Evolutionary conservation across 2,797 vertebrate genomes (phyloP).

Genomic region (Sebastes itinus): DNA sequence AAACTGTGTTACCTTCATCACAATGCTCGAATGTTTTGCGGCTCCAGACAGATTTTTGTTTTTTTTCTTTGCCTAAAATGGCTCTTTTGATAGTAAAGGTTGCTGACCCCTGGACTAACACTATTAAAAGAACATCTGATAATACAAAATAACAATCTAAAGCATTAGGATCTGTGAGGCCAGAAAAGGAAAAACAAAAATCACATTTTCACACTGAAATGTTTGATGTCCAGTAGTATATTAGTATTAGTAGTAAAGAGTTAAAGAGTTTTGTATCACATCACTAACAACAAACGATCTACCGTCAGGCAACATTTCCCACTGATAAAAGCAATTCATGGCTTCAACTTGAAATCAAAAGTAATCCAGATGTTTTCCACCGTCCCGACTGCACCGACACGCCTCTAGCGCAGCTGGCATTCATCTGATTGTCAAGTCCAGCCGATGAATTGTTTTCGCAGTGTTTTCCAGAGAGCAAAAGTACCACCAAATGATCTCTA

Average conservation of each 20-base stretch:
- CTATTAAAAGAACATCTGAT: neutral
- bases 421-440: constrained; percentile 51
- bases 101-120: too few species aligned
- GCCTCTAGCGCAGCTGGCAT: constrained; percentile 1
- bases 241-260: constrained; percentile 38
- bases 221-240: constrained; percentile 39
- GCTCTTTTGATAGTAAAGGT: too few species aligned
- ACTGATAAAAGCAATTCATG: constrained; percentile 80
- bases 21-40: too few species aligned
- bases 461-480: constrained; percentile 55
- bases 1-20: too few species aligned
- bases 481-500: constrained; percentile 64
- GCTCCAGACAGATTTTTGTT: too few species aligned
- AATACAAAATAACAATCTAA: neutral
- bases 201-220: constrained; percentile 53
- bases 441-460: constrained; percentile 64
- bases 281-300: constrained; percentile 65
- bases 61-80: too few species aligned
- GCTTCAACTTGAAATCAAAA: constrained; percentile 62
- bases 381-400: neutral
- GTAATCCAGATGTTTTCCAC: constrained; percentile 14
- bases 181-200: constrained; percentile 70
- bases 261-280: constrained; percentile 38
- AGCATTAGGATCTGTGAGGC: constrained; percentile 60
- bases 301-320: constrained; percentile 77